phyloP scores from a whole-genome alignment of 2,888 invertebrate genomes.

The Erebia aethiops region DNA sequence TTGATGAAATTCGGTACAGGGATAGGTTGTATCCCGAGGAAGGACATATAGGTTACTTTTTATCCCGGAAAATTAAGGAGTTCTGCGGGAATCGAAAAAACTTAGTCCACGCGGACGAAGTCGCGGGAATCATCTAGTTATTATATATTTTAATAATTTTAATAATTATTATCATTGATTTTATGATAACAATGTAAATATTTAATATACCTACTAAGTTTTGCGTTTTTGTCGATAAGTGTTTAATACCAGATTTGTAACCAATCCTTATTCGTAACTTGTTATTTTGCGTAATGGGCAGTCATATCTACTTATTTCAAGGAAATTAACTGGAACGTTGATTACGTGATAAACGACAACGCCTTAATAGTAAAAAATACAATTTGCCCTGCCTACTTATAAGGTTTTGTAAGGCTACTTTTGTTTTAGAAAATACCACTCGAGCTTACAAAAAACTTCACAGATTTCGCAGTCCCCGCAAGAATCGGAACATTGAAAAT shows the following conservation, averaged over 20 bases:
- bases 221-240: slow-evolving; percentile 3
- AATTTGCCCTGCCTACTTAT: slow-evolving; percentile 5
- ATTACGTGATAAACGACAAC: slow-evolving; percentile 27
- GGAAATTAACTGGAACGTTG: slow-evolving; percentile 29
- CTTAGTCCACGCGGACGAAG: no score
- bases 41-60: no score
- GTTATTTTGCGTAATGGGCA: slow-evolving; percentile 26
- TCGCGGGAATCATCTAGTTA: no score
- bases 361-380: slow-evolving; percentile 18
- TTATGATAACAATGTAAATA: not conserved
- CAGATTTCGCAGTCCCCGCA: no score
- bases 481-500: no score
- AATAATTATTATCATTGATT: no score
- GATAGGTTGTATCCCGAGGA: no score
- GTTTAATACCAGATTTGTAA: not conserved
- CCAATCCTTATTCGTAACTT: slow-evolving; percentile 12
- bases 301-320: slow-evolving; percentile 28
- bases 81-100: no score
- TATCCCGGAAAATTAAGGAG: no score
- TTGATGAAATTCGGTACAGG: no score
- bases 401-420: slow-evolving; percentile 8
- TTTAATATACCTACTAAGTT: not conserved
- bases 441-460: no score
- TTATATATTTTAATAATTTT: no score
- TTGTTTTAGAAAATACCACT: not conserved